Base-by-base conservation (phyloP, 1,140 invertebrate species). In the Listronotus bonariensis region DNA sequence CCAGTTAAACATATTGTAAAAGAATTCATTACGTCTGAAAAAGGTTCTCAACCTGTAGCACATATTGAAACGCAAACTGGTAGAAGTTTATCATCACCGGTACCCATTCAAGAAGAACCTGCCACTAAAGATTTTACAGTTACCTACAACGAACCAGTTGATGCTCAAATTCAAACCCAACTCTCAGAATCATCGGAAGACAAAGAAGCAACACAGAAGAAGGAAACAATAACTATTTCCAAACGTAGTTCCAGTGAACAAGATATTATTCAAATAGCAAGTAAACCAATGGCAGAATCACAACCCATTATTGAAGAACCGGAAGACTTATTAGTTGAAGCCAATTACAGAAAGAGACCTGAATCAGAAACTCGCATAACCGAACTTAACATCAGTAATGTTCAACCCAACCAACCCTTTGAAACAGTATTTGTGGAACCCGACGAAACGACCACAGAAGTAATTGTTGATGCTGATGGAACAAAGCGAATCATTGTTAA, bases 391-490 rank as follows among this genome's bases (percentile, higher is more conserved):
- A 89, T 89, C 20, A 83, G 82, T 11, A 87, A 87, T 70, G 82
- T 81, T 46, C 79, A 86, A 20, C 88, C 88, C 0, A 74, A 76
- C n/a, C 88, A 90, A 68, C 84, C 89, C 0, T 91, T 91, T 72
- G 90, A 91, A 75, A 91, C 90, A 0, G 82, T 91, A 2, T 83
- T 91, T 66, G 83, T 88, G 0, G 89, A 92, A 76, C 90, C 90
- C 0, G 89, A 91, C 76, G 87, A 91, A 73, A 88, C 86, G 9
- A 88, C 86, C 1, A 90, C 88, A 9, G 89, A 92, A 79, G 87
- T 92, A 2, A 86, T 92, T 7, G 88, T 91, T 0, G 89, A 90
- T 69, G 83, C 89, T 20, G 89, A 92, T 78, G 90, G 90, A n/a
- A 90, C 88, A 0, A 91, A 89, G 68, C 83, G 89, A 67, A 91